Base-by-base conservation (phyloP, 2,888 invertebrate species). In the Seira sanloemensis region DNA sequence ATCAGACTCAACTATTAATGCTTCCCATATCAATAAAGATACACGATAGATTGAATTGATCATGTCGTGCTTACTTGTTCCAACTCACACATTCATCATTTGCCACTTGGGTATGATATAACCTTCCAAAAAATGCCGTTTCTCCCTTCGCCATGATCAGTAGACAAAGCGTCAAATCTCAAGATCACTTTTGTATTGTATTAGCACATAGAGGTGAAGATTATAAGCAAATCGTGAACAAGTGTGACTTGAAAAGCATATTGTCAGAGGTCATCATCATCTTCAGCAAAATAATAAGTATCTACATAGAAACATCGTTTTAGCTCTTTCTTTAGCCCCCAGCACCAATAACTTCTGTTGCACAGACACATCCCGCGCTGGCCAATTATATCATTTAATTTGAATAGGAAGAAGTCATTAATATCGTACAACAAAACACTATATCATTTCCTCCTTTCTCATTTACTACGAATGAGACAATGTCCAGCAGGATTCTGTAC, bases 211-310 rank as follows among this genome's bases (percentile, higher is more conserved):
- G n/a, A n/a, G 12, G 7, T 37, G 12, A 5, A 37, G 37, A 37
- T 37, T 37, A 9, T 37, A 37, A 37, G 37, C 37, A 37, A 37
- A 12, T 9, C 37, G 37, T 37, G 12, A n/a, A n/a, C n/a, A n/a
- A n/a, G n/a, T n/a, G n/a, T n/a, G n/a, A n/a, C n/a, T 37, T 37
- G 37, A 37, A 37, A 37, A 37, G n/a, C 12, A 9, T 37, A 73
- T 79, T 79, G 79, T 73, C 79, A 79, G 65, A 79, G 79, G 79
- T 79, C 79, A 67, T 54, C 58, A 24, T 54, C 77, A 69, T 78
- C 7, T 27, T 23, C 24, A 27, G 12, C 21, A 62, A n/a, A n/a
- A n/a, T n/a, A n/a, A n/a, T n/a, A n/a, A n/a, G n/a, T n/a, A n/a
- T n/a, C n/a, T n/a, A n/a, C n/a, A n/a, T n/a, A n/a, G n/a, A n/a